Evolutionary conservation across 2,113 vertebrate species (phyloP), one percentile per base, ranked within the genome.

Genomic region (Platysteira castanea): DNA sequence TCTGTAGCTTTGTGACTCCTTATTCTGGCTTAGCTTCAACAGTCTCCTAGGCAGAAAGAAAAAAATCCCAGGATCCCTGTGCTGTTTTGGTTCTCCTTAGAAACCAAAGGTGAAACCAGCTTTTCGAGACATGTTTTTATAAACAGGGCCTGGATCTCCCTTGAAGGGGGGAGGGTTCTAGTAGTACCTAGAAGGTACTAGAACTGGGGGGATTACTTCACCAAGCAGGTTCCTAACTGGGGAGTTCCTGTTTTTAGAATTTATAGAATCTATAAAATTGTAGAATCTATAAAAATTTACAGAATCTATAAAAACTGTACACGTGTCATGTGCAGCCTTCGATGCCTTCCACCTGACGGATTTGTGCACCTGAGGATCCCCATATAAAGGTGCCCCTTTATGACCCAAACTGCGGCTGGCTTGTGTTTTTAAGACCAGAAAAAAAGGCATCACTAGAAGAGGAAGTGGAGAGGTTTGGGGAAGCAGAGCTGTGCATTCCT

Each of bases 201-300:
- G 30, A n/a, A 28, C 17, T 35, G 37, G 7, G 44, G 16, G 7
- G 22, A 26, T 33, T 4, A 6, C 9, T 42, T 14, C 22, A 73
- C 4, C 12, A 4, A 9, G 30, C 3, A 5, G 12, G 28, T 14
- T 41, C 22, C 3, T 41, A 33, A 33, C 1, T 10, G 35, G 15
- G 8, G 21, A 31, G 5, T 26, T 41, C 21, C 39, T 8, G 37
- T 18, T 33, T 54, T 33, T 7, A 33, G 53, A 7, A 24, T 24
- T 49, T 10, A 28, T 4, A 68, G 33, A 47, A 19, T 27, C 44
- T 8, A 11, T 35, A 20, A 49, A 20, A 31, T 20, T 31, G 53
- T 12, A 30, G 27, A 53, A 30, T 18, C 27, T 17, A 30, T 52
- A 30, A 30, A 28, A 52, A 28, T 11, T 52, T 30, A 52, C 27